Base-by-base conservation (phyloP, 2,888 invertebrate genomes). In the Hoplodrina blanda region DNA sequence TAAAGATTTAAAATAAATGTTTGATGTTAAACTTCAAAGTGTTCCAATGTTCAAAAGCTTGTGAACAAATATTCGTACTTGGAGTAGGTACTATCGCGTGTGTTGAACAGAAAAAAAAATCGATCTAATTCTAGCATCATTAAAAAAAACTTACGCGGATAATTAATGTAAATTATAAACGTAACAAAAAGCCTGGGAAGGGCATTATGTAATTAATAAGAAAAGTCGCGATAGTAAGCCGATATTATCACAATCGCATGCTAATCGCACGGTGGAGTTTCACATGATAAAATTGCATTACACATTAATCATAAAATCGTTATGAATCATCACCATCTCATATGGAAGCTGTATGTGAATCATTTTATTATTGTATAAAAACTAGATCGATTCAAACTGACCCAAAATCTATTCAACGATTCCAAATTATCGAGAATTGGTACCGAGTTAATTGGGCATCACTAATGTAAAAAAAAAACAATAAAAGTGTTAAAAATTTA, bases 401-500 rank as follows among this genome's bases (percentile, higher is more conserved):
- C 92, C 91, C 91, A 91, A 91, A 87, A 87, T 76, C 63, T 86
- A 85, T 89, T 88, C 79, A 87, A 90, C 86, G 89, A 90, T 89
- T 86, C 85, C 87, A 87, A 90, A 88, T 84, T 84, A 88, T 88
- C 86, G 80, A 85, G 89, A 91, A 84, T 86, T 90, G 89, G 90
- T 89, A 90, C 89, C 85, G 89, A 89, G 91, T 93, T 93, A 91
- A 92, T 93, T 90, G 92, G 92, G 91, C 89, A 90, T 92, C 88
- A 92, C 92, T 73, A 71, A 80, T 87, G 87, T 89, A 89, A 87
- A 89, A 89, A 84, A 76, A 71, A 79, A 76, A 80, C 77, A 84
- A 90, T 89, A 89, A 87, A 90, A 90, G 86, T 92, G 94, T 95
- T 95, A 94, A 93, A 85, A 93, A 91, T 94, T 93, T 94, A 93